A percentile compares a stretch with the other conserved stretches of the same genome.
Conservation (phyloP, 2,888 invertebrate genomes). For the Epistrophe eligans region DNA sequence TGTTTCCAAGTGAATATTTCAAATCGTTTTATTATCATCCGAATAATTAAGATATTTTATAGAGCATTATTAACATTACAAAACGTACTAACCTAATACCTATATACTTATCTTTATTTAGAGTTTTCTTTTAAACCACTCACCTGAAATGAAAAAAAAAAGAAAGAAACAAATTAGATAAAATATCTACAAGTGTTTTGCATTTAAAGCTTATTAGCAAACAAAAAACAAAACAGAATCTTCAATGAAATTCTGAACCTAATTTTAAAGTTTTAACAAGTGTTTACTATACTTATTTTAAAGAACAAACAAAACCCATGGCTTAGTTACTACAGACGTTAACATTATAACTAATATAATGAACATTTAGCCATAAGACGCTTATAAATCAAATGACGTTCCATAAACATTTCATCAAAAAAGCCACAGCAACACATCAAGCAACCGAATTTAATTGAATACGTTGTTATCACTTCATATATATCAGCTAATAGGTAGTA, state of each 20-base stretch:
- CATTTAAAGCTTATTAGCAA: background rate
- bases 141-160: background rate
- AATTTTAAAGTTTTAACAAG: background rate
- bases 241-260: background rate
- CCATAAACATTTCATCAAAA: conserved; percentile 5
- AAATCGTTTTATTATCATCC: no score
- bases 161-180: background rate
- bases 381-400: background rate
- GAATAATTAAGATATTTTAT: no score
- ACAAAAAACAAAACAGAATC: background rate
- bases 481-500: background rate
- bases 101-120: no score
- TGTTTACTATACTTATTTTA: background rate
- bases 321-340: background rate
- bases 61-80: no score
- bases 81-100: no score
- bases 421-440: background rate
- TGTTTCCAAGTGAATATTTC: no score
- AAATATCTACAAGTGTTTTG: background rate
- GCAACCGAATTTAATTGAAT: background rate
- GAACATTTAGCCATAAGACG: background rate
- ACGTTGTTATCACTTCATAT: background rate
- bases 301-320: background rate
- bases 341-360: background rate
- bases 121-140: background rate